phyloP scores from a whole-genome alignment of 2,888 invertebrate species.

The Periphyllus acericola region DNA sequence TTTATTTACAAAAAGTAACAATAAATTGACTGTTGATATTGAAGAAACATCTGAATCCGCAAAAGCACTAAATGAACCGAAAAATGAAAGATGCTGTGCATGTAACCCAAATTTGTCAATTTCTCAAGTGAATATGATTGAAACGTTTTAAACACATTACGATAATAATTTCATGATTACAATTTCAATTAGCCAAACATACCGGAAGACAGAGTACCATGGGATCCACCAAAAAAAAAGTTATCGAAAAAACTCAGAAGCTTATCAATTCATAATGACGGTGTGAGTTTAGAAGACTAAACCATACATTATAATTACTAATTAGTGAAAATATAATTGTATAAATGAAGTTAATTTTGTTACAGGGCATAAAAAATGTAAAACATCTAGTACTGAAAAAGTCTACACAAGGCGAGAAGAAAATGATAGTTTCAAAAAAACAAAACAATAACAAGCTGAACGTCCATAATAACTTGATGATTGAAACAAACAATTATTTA shows the following conservation, averaged over 20 bases:
- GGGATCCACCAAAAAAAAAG: slow-evolving; percentile 67
- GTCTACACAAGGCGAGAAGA: not conserved
- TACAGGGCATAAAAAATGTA: slow-evolving; percentile 23
- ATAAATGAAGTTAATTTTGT: not conserved
- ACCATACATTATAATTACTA: not conserved
- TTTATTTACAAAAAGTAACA: slow-evolving; percentile 63
- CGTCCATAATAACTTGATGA: slow-evolving; percentile 46
- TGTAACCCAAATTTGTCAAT: slow-evolving; percentile 65
- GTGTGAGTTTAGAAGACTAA: not conserved
- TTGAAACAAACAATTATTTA: slow-evolving; percentile 50
- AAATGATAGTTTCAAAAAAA: slow-evolving; percentile 9
- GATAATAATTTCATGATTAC: not conserved
- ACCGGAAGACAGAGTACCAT: slow-evolving; percentile 68
- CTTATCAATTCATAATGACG: slow-evolving; percentile 20
- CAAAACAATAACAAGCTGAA: slow-evolving; percentile 12
- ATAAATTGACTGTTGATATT: slow-evolving; percentile 50
- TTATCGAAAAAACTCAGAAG: slow-evolving; percentile 44
- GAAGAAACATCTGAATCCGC: slow-evolving; percentile 61
- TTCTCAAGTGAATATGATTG: slow-evolving; percentile 60
- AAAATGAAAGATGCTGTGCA: slow-evolving; percentile 66
- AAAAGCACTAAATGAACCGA: slow-evolving; percentile 61
- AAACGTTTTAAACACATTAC: not conserved
- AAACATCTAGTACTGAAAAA: slow-evolving; percentile 15
- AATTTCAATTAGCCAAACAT: slow-evolving; percentile 64
- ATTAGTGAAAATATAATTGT: not conserved